Base-by-base conservation (phyloP, 2,797 vertebrate species). In the Muscicapa comitata region DNA sequence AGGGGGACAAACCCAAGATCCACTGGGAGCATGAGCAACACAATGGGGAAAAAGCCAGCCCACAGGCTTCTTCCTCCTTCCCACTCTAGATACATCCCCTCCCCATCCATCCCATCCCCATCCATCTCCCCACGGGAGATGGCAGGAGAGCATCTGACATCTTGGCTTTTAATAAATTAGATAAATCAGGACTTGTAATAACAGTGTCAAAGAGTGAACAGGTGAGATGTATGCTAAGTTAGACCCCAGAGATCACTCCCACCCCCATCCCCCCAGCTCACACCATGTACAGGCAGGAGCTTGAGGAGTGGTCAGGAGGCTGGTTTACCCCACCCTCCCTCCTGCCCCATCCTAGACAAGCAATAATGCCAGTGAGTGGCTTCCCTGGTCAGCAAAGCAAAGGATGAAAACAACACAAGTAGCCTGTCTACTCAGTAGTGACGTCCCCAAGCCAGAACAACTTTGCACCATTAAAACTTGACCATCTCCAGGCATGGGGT, bases 311-410 rank as follows among this genome's bases (percentile, higher is more conserved):
- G 7, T 61, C 2, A 8, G 26, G 28, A 80, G 50, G 50, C 17
- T 58, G 42, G 20, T 61, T 68, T 77, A 75, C n/a, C 13, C 9
- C 26, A 47, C 3, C 4, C 26, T 48, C 14, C 20, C 33, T 90
- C 70, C 73, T 74, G 58, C 21, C 26, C 23, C 11, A 1, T 26
- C 35, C 54, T 79, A 90, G 38, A 21, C 53, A 81, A 65, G 29
- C 0, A 0, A n/a, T n/a, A 18, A 10, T 3, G 14, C 38, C 0
- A 0, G 14, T 0, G 1, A n/a, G 3, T 54, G 59, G 43, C 11
- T 47, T 62, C 50, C 15, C 42, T 43, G 31, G 6, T 28, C 40
- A 71, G 53, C 63, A 89, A 79, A 68, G 9, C 20, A 58, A 76
- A 87, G 74, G 43, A 72, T 51, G 31, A 47, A 65, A 81, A 19